Conservation (phyloP, 2,888 invertebrate genomes). For the Watsonalla cultraria region DNA sequence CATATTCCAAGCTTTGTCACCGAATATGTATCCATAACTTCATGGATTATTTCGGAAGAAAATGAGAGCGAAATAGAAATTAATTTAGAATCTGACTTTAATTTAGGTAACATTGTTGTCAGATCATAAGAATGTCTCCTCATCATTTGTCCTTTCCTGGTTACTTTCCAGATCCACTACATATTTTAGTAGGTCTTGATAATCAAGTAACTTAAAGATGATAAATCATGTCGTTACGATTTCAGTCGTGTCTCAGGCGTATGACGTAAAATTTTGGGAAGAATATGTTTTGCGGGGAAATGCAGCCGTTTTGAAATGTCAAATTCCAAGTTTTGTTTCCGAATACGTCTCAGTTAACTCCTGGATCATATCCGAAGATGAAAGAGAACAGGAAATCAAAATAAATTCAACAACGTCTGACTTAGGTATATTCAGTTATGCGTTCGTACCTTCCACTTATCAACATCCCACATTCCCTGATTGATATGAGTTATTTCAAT, state of each 20-base stretch:
- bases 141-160: slow-evolving; percentile 3
- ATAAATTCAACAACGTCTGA: slow-evolving; percentile 49
- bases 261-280: slow-evolving; percentile 94
- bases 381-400: slow-evolving; percentile 63
- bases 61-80: slow-evolving; percentile 65
- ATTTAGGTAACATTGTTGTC: slow-evolving; percentile 50
- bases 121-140: slow-evolving; percentile 7
- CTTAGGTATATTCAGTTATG: slow-evolving; percentile 38
- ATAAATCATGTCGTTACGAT: slow-evolving; percentile 28
- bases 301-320: slow-evolving; percentile 94
- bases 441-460: slow-evolving; percentile 5
- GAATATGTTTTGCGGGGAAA: slow-evolving; percentile 94
- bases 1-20: slow-evolving; percentile 96
- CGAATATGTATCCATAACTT: slow-evolving; percentile 91
- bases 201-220: neutral
- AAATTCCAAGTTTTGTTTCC: slow-evolving; percentile 94
- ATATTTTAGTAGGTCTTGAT: neutral
- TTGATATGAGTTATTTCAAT: slow-evolving; percentile 5
- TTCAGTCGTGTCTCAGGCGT: slow-evolving; percentile 94
- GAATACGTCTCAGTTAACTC: slow-evolving; percentile 92
- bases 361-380: slow-evolving; percentile 90
- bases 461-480: no score
- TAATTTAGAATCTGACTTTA: slow-evolving; percentile 61
- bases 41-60: slow-evolving; percentile 90
- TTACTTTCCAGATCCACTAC: neutral